Evolutionary conservation across 2,113 vertebrate genomes (phyloP).

Genomic region (Cygnus atratus): DNA sequence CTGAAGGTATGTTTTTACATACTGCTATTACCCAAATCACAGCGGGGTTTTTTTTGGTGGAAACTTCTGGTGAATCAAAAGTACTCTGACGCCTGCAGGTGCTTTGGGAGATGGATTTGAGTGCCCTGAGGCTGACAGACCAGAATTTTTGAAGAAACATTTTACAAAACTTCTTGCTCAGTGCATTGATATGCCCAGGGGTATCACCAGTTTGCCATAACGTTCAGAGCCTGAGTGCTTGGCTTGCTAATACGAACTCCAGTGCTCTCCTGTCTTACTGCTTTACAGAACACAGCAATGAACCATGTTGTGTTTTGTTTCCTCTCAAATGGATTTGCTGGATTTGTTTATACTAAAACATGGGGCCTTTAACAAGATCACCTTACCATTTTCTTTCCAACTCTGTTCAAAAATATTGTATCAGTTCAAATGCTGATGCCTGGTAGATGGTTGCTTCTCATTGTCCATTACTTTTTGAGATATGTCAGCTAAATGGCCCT

Average conservation of each 20-base stretch:
- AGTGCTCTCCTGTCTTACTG: neutral
- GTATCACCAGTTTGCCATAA: fast-evolving
- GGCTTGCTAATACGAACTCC: neutral
- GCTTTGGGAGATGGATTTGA: neutral
- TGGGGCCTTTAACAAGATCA: neutral
- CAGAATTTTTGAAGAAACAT: neutral
- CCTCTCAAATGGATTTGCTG: neutral
- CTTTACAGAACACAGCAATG: neutral
- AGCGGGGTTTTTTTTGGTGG: neutral
- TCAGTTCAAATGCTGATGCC: neutral
- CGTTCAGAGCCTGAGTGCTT: neutral
- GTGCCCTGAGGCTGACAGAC: neutral
- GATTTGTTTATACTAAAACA: neutral
- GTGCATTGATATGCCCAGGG: neutral
- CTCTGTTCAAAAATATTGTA: neutral
- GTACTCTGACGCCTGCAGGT: slow-evolving; percentile 67
- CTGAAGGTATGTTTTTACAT: neutral
- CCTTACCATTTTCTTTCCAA: neutral
- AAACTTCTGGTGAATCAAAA: slow-evolving; percentile 54
- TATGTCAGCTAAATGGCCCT: neutral
- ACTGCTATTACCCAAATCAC: slow-evolving; percentile 7
- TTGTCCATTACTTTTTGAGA: neutral
- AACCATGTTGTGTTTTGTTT: neutral
- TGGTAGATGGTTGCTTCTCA: neutral
- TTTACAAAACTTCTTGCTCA: neutral